phyloP scores from a whole-genome alignment of 2,888 invertebrate species.

The Sphaeridia pumilis region DNA sequence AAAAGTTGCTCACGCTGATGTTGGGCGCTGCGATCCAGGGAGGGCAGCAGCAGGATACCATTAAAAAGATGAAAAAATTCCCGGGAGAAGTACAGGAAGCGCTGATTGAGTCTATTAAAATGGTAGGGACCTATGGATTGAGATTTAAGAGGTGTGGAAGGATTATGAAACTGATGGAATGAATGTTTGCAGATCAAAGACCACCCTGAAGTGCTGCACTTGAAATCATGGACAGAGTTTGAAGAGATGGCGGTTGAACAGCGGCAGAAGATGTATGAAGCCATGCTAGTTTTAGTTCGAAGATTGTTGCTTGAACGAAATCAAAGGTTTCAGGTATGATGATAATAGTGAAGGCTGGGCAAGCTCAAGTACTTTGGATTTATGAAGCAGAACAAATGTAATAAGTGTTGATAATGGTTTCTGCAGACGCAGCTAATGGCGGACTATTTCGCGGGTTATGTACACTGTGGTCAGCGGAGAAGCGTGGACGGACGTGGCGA shows the following conservation, averaged over 20 bases:
- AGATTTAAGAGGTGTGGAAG: too few relatives aligned
- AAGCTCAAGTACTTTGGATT: too few relatives aligned
- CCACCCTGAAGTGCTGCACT: conserved; percentile 32
- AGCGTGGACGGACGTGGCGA: conserved; percentile 26
- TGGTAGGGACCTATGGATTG: conserved; percentile 23
- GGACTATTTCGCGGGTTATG: conserved; percentile 33
- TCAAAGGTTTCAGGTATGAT: conserved; percentile 28
- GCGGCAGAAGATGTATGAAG: conserved; percentile 33
- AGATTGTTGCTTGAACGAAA: conserved; percentile 31
- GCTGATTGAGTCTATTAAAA: conserved; percentile 32
- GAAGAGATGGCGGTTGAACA: conserved; percentile 20
- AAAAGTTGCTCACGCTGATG: conserved; percentile 33
- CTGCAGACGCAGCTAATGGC: conserved; percentile 23
- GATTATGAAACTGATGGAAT: too few relatives aligned
- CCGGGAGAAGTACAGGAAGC: conserved; percentile 32
- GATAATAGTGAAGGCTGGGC: not conserved
- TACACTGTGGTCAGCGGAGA: conserved; percentile 32
- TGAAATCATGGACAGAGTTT: conserved; percentile 31
- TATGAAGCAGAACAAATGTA: not conserved
- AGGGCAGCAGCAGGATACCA: conserved; percentile 32
- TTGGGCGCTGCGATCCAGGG: conserved; percentile 35
- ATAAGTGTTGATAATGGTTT: not conserved
- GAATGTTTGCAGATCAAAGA: conserved; percentile 24
- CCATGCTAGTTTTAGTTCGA: conserved; percentile 25
- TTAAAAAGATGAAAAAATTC: conserved; percentile 32